Evolutionary conservation across 2,797 vertebrate genomes (phyloP).

Genomic region (Garrulus glandarius): DNA sequence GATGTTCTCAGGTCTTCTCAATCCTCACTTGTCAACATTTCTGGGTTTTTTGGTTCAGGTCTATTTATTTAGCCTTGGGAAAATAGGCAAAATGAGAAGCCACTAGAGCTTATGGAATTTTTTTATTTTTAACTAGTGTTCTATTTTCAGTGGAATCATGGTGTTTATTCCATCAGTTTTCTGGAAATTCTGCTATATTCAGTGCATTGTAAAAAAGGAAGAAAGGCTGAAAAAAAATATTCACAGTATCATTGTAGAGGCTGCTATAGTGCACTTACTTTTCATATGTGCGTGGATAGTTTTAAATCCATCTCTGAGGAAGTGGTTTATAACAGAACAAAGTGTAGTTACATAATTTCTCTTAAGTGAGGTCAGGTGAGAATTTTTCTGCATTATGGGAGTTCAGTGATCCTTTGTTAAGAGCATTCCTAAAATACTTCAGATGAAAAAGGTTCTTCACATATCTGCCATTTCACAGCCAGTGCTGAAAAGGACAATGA

Average conservation of each 20-base stretch:
- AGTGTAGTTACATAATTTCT: neutral
- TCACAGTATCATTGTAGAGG: neutral
- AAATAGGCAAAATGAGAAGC: neutral
- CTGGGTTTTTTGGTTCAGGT: neutral
- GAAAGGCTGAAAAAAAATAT: neutral
- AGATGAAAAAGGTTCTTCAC: neutral
- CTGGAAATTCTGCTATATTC: neutral
- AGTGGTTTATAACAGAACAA: neutral
- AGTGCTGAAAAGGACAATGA: neutral
- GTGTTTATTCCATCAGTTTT: neutral
- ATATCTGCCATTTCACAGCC: neutral
- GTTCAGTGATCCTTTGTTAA: constrained; percentile 21
- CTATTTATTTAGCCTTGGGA: neutral
- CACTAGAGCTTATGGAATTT: no score
- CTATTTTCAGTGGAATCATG: neutral
- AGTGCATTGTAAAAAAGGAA: neutral
- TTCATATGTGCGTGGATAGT: neutral
- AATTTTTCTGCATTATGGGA: neutral
- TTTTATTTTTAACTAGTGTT: neutral
- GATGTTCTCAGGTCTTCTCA: neutral
- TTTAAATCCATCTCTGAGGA: neutral
- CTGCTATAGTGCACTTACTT: neutral
- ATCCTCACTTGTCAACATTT: neutral
- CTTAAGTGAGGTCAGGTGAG: neutral
- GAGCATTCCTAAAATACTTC: constrained; percentile 29